A percentile compares a stretch with the other conserved stretches of the same genome.
Conservation (phyloP, 2,888 invertebrate species). For the Neelides folsomi region DNA sequence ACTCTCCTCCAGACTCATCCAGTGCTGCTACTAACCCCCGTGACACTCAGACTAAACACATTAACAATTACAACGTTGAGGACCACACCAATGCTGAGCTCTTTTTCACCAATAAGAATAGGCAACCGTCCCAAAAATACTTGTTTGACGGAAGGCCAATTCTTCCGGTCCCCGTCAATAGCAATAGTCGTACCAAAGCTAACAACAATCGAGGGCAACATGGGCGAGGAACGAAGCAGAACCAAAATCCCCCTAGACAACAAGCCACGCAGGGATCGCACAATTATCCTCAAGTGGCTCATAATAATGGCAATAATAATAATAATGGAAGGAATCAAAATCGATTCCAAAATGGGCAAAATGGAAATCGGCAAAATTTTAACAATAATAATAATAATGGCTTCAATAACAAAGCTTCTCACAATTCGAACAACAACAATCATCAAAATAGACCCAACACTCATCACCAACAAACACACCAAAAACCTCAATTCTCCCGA, state of each 20-base stretch:
- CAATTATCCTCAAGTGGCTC: background rate
- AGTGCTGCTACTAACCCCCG: no score
- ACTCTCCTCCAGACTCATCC: no score
- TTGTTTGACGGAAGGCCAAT: no score
- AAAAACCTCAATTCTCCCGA: conserved; percentile 15
- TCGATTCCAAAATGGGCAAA: background rate
- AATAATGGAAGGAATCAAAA: background rate
- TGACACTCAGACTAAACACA: no score
- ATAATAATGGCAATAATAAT: background rate
- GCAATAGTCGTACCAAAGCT: conserved; percentile 3
- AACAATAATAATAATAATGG: conserved; percentile 1
- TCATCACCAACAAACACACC: conserved; percentile 14
- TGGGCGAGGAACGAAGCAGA: background rate
- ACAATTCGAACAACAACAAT: background rate
- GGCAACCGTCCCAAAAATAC: no score
- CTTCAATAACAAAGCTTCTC: background rate
- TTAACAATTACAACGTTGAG: no score
- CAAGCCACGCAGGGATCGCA: background rate
- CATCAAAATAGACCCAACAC: background rate
- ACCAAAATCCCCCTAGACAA: conserved; percentile 1
- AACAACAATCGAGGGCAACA: no score
- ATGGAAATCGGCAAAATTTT: background rate
- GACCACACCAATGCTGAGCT: no score
- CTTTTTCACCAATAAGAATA: no score
- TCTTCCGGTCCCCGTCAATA: background rate